Base-by-base conservation (phyloP, 1,140 invertebrate species). In the Ericerus pela region DNA sequence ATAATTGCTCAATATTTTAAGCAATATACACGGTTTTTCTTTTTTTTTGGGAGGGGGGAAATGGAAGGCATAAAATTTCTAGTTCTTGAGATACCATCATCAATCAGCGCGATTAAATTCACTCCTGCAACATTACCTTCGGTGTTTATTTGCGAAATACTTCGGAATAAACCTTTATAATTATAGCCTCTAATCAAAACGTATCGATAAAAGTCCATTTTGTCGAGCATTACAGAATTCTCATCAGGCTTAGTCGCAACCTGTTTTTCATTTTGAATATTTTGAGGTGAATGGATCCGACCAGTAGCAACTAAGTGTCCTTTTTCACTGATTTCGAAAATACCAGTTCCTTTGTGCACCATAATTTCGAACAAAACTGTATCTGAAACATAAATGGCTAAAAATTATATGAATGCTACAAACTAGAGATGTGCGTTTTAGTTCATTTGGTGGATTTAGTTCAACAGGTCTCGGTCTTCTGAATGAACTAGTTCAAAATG, bases 181-280 rank as follows among this genome's bases (percentile, higher is more conserved):
- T 96, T 88, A 67, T 98, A 98, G 5, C 94, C 95, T 58, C 93
- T 74, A 1, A 97, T 74, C 58, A 88, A 72, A 14, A 98, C 72
- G 68, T 96, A 91, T 68, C 95, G 95, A 74, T 99, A 99, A 14
- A 95, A 73, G 65, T 98, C 94, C 26, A 75, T 72, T 14, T 72
- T 73, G 2, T 70, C 75, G 18, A 97, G 71, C 26, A 77, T 73
- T 41, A 86, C 68, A n/a, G n/a, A n/a, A n/a, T 74, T 64, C 26
- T 70, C 69, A 47, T 67, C 65, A 14, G 72, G 74, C 8, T 68
- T 67, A 20, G 70, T 64, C 6, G 79, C 58, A 22, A 72, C 66
- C 0, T 80, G 58, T 29, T 75, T 68, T 66, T 82, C 78, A 55
- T 75, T 75, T 1, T 72, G 69, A 5, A 76, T 66, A 59, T 79